These are phyloP conservation scores for Strix occidentalis DNA, from an alignment of 2,797 vertebrate genomes.

Conservation along the genomic window DNA sequence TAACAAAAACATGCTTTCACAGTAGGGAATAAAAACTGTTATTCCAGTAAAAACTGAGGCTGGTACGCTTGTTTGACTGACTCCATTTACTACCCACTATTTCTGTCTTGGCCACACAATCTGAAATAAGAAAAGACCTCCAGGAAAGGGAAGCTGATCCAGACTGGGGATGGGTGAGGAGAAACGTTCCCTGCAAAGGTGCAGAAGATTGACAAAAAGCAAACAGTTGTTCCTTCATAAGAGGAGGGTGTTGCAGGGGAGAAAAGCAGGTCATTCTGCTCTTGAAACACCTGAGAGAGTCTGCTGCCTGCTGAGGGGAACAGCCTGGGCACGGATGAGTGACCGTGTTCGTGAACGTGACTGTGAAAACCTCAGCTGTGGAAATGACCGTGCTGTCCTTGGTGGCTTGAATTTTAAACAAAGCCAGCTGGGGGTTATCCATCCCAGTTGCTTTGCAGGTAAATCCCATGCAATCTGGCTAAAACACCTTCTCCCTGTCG, in stretches of 20 bases:
- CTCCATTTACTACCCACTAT: not conserved
- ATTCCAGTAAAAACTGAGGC: not conserved
- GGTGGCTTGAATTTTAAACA: not conserved
- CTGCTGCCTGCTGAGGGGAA: not conserved
- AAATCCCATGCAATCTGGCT: not conserved
- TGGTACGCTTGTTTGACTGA: not conserved
- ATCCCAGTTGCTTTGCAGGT: not conserved
- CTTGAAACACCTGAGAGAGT: not conserved
- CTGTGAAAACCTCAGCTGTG: not conserved
- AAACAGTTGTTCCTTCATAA: not conserved
- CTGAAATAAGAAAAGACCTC: not conserved
- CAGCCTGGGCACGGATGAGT: fast-evolving
- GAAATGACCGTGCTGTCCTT: not conserved
- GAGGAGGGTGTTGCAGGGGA: not conserved
- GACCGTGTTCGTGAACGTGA: fast-evolving
- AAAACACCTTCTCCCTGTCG: not conserved
- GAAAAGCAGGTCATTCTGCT: not conserved
- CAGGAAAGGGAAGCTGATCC: not conserved
- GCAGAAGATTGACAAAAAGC: not conserved
- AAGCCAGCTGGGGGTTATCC: not conserved
- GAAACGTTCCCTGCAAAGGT: fast-evolving
- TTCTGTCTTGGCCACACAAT: not conserved
- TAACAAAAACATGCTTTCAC: not conserved
- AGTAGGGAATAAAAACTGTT: not conserved
- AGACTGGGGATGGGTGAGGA: not conserved